Base-by-base conservation (phyloP, 2,888 invertebrate species). In the Drosophila quinaria region DNA sequence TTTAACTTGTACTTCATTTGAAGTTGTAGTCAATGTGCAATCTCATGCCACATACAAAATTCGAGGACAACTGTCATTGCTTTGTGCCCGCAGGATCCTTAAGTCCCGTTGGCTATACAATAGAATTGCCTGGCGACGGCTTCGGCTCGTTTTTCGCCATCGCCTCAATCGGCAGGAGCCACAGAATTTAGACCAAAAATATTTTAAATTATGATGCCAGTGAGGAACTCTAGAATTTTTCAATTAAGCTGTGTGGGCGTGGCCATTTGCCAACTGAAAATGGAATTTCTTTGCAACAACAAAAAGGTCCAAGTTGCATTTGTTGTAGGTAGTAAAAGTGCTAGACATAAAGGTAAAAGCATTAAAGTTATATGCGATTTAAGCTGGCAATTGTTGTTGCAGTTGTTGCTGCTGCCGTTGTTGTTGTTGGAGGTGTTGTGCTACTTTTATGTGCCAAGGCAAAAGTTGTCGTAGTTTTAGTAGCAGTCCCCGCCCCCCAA, bases 321-420 rank as follows among this genome's bases (percentile, higher is more conserved):
- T 73, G 68, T 54, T 59, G 56, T 44, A 52, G 70, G 81, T 84
- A 81, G 75, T 83, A 87, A 83, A 84, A 87, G 85, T 84, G 81
- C 85, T 69, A 81, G 87, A 87, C 85, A 89, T 84, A 87, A 84
- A 84, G 83, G 83, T 84, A 84, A 81, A 89, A 70, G 79, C 85
- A 84, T 84, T 84, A 84, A 84, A 84, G 87, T 89, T 84, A 89
- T 87, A 84, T 89, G 79, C 87, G 83, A 87, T 89, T 89, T 89
- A 89, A 84, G 66, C 81, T 78, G 70, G 67, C 51, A 41, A 46
- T 69, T 61, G 76, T 63, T 65, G 75, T 50, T 63, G 54, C 39
- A 50, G 55, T 25, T 54, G 49, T 8, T 72, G 72, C 37, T 63
- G 47, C 41, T 63, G 47, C 35, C 33, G 62, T 25, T 65, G 74